A percentile compares a stretch with the other conserved stretches of the same genome.
phyloP scores from a whole-genome alignment of 2,113 vertebrate genomes.

The Corythaeola cristata region DNA sequence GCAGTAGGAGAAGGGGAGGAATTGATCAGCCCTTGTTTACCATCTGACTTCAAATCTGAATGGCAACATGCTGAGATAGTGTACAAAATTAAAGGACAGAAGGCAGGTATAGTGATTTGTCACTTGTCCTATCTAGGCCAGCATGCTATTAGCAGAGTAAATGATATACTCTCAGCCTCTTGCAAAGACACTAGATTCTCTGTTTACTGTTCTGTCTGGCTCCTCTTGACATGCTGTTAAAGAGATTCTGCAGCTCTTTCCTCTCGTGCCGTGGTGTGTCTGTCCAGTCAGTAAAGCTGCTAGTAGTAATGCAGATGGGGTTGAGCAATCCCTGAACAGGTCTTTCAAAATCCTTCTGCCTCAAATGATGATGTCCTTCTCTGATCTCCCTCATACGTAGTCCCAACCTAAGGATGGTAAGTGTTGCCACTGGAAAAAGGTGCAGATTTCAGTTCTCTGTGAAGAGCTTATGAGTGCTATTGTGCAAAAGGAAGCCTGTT shows the following conservation, averaged over 20 bases:
- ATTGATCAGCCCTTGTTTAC: conserved; percentile 88
- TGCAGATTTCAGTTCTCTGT: neutral
- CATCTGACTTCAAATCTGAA: conserved; percentile 80
- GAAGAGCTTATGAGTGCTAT: neutral
- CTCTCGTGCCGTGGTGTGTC: neutral
- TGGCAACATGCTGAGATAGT: conserved; percentile 87
- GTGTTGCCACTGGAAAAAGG: neutral
- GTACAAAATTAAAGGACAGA: conserved; percentile 88
- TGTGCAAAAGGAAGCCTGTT: neutral
- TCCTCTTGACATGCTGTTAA: neutral
- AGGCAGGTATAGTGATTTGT: conserved; percentile 80
- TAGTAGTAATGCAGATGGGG: neutral
- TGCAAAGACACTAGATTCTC: neutral
- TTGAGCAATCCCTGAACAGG: neutral
- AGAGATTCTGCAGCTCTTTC: neutral
- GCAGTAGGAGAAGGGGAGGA: conserved; percentile 80
- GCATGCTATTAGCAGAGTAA: neutral
- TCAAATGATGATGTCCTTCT: neutral
- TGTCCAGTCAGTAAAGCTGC: neutral
- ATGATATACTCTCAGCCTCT: neutral
- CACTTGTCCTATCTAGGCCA: neutral
- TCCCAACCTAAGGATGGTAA: neutral
- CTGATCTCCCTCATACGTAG: neutral
- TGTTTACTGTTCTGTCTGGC: neutral
- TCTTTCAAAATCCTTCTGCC: neutral